Base-by-base conservation (phyloP, 2,797 vertebrate genomes). In the Pyrocephalus nanus region DNA sequence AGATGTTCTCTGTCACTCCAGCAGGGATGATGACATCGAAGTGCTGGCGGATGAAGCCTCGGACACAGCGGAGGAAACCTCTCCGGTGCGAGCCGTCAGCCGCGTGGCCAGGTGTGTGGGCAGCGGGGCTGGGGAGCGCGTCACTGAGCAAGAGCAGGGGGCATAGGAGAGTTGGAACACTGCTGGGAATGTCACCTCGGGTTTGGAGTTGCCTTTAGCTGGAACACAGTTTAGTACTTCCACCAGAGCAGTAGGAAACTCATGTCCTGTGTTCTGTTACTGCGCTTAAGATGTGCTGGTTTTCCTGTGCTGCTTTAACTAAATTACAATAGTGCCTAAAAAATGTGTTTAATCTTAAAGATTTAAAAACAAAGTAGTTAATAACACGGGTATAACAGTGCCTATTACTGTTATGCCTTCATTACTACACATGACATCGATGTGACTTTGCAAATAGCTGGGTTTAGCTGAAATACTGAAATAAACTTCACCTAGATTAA, bases 11-110 rank as follows among this genome's bases (percentile, higher is more conserved):
- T 95, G 77, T 94, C 85, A 93, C 42, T 94, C 95, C 93, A 93
- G 57, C 97, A 99, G 99, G 97, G 99, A 99, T 20, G 99, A 99
- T 88, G 99, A 99, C 96, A 99, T 99, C 2, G 99, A 99, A 96
- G 99, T 99, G 60, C 97, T 99, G 55, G 73, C 97, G 2, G 99
- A 99, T 66, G 99, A 99, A n/a, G 97, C 97, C 62, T 98, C 98
- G 9, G 99, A 99, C 61, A 97, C 96, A 9, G 92, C 97, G 0
- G 98, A 98, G 67, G 99, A 99, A 80, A 97, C 98, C 0, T 99
- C 99, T 3, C 99, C 98, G 0, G 98, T 97, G 91, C 97, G 98
- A 66, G 69, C 96, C 3, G 45, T 98, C 73, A 97, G 97, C 96
- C 98, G 98, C 61, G 98, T 98, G 0, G 93, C 98, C 77, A 99